A percentile compares a stretch with the other conserved stretches of the same genome.
Evolutionary conservation across 2,797 vertebrate genomes (phyloP).

Genomic region (Mormyrus hasselquistii): DNA sequence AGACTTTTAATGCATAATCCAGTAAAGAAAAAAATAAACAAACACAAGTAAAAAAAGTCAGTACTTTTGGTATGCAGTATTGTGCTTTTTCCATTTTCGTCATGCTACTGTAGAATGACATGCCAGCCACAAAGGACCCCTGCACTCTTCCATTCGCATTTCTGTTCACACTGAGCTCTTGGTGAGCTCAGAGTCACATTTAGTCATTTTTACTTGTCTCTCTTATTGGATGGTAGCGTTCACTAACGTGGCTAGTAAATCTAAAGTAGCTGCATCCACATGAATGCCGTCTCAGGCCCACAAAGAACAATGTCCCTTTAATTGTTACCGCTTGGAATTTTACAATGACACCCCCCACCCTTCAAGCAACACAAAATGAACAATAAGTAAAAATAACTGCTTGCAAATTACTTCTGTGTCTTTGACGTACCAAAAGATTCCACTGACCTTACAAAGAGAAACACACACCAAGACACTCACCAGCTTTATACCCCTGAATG

Average conservation of each 20-base stretch:
- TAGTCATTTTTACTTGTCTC: constrained; percentile 20
- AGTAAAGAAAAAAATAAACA: neutral
- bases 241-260: constrained; percentile 16
- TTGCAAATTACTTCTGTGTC: neutral
- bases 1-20: neutral
- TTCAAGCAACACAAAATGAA: neutral
- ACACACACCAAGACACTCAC: neutral
- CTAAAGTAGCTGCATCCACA: neutral
- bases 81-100: neutral
- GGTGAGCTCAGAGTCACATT: neutral
- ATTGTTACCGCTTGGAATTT: constrained; percentile 9
- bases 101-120: neutral
- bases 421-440: neutral
- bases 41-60: neutral
- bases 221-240: constrained; percentile 14
- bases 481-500: neutral
- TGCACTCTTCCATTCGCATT: neutral
- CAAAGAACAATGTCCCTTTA: neutral
- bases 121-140: neutral
- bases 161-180: neutral
- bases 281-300: neutral
- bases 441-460: neutral
- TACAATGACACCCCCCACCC: neutral
- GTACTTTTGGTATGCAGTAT: neutral
- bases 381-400: neutral